Evolutionary conservation across 2,113 vertebrate species (phyloP), one percentile per base, ranked within the genome.

Genomic region (Entelurus aequoreus): DNA sequence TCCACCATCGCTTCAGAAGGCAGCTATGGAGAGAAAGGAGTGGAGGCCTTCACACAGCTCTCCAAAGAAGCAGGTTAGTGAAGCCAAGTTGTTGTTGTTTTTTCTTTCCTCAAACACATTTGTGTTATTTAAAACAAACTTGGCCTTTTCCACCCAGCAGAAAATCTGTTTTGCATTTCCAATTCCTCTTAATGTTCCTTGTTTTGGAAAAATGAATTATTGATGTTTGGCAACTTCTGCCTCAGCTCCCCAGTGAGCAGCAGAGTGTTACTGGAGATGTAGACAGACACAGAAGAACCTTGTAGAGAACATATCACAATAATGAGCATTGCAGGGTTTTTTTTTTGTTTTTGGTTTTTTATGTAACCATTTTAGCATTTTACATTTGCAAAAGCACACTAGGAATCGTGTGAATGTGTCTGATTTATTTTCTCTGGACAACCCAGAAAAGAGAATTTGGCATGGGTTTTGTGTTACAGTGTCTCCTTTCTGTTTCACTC

Each of bases 21-120:
- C 78, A 98, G 94, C 84, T 99, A 99, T 21, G 97, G 97, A 54
- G 97, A 99, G 87, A 98, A 96, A 83, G 97, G 97, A 60, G 94
- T 97, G 51, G 97, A 99, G 81, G 97, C 96, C 69, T 99, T 99
- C 87, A 97, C 90, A 54, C 95, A 98, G 82, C 93, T 98, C 87
- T 98, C 96, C 85, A 93, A 95, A 90, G 95, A 98, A 89, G 93
- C 94, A 88, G 96, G 97, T 98, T 90, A 90, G 90, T 35, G 6
- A 5, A 5, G 21, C 35, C 42, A 42, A 60, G 46, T 56, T 12
- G 14, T 19, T 51, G 52, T 5, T 7, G 13, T 15, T 46, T 49
- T 48, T 55, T 5, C 44, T 11, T 49, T 15, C 46, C 6, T 66
- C 5, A 16, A 48, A n/a, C 9, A n/a, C 50, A 4, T 71, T 54